phyloP scores from a whole-genome alignment of 2,113 vertebrate species.

The Callithrix jacchus region DNA sequence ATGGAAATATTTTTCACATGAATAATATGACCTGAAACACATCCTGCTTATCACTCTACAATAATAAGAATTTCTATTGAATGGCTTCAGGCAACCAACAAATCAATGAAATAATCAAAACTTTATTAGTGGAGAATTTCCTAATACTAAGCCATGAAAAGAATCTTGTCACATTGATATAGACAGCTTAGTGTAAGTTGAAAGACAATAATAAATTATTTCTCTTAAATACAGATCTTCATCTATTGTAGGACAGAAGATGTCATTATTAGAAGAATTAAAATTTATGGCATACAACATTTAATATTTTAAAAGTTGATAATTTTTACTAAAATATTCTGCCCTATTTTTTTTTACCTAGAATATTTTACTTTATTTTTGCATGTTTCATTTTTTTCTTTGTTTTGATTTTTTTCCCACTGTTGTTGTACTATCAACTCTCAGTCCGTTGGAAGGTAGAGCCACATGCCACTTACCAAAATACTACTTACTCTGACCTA shows the following conservation, averaged over 20 bases:
- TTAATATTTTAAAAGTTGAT: neutral
- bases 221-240: neutral
- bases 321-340: neutral
- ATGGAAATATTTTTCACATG: conserved; percentile 39
- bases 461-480: neutral
- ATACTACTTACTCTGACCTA: neutral
- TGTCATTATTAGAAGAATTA: neutral
- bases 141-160: neutral
- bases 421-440: neutral
- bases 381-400: neutral
- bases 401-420: neutral
- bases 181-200: neutral
- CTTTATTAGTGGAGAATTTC: neutral
- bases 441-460: neutral
- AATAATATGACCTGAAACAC: conserved; percentile 41
- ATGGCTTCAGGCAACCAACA: conserved; percentile 17
- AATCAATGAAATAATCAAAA: conserved; percentile 56
- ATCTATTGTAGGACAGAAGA: neutral
- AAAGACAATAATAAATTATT: neutral
- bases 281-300: neutral
- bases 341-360: neutral
- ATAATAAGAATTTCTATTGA: neutral
- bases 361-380: neutral
- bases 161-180: neutral
- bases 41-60: neutral